phyloP scores from a whole-genome alignment of 2,113 vertebrate species.

The Bos indicus region DNA sequence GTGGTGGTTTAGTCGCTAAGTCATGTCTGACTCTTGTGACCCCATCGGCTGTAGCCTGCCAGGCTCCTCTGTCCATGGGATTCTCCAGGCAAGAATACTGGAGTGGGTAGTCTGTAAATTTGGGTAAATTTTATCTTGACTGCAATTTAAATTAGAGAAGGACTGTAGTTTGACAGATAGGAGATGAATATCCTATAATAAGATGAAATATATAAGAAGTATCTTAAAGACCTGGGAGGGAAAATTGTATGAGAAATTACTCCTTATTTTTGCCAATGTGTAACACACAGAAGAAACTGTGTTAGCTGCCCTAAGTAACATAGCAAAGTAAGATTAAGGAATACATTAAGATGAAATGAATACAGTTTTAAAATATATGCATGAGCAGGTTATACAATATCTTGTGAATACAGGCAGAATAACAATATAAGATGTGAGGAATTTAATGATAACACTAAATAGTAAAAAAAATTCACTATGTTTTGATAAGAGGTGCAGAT shows the following conservation, averaged over 20 bases:
- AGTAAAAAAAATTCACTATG: neutral
- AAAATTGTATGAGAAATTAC: neutral
- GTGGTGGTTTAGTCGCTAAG: neutral
- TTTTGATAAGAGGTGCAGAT: neutral
- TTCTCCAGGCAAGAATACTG: neutral
- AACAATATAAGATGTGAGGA: neutral
- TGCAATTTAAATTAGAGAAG: neutral
- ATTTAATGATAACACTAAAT: neutral
- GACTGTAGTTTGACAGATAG: neutral
- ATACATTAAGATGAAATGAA: neutral
- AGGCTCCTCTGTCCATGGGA: neutral
- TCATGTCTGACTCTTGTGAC: neutral
- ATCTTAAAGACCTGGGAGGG: neutral
- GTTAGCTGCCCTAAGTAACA: neutral
- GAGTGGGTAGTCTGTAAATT: neutral
- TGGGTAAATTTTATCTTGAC: neutral
- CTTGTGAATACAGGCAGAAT: neutral
- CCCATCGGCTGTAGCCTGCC: neutral
- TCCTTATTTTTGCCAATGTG: neutral
- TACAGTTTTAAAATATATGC: neutral
- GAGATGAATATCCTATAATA: neutral
- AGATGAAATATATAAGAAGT: neutral
- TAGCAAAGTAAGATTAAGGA: neutral
- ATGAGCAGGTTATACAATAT: neutral
- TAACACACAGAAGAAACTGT: neutral